Evolutionary conservation across 1,140 invertebrate species (phyloP), one percentile per base, ranked within the genome.

Genomic region (Procambarus clarkii): DNA sequence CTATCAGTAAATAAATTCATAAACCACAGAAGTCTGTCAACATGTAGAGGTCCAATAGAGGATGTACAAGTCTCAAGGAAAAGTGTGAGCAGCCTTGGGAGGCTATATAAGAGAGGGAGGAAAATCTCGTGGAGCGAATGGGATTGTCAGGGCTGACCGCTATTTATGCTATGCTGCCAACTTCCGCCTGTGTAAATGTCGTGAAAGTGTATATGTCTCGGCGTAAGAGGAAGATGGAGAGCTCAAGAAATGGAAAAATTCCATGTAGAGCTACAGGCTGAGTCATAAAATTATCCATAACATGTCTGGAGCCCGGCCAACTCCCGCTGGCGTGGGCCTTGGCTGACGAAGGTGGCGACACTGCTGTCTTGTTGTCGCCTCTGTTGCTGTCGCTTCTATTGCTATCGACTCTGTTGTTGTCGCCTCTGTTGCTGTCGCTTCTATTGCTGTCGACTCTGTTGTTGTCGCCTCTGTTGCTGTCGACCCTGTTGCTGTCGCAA

Each of bases 211-310:
- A 60, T 81, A 81, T 81, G 79, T 81, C 18, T 21, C 21, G 45
- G 79, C 50, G 79, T 81, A 81, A 81, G 54, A 81, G 50, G 50
- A 50, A 81, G 79, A 81, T 60, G 79, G 79, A 81, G 79, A 24
- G 79, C 50, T 58, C 24, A 3, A 58, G 13, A 2, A 34, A 81
- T 58, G 79, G 79, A 54, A 81, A 81, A 81, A 81, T 81, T 60
- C 50, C 54, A 13, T 81, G 50, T 81, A 81, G 18, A 81, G 79
- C 79, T 81, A 81, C 79, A 58, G 79, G 24, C 69, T 24, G 69
- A 24, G n/a, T 69, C 81, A 83, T 83, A 83, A 83, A 83, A 83
- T 83, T 83, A 83, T 83, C 81, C 81, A 83, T 83, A 83, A 83
- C 81, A 83, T 69, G 60, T 45, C 81, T 83, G 81, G 81, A 83